Percentiles rank a stretch among this genome's conserved stretches.
Conservation (phyloP, 2,797 vertebrate genomes). For the Apodemus agrarius region DNA sequence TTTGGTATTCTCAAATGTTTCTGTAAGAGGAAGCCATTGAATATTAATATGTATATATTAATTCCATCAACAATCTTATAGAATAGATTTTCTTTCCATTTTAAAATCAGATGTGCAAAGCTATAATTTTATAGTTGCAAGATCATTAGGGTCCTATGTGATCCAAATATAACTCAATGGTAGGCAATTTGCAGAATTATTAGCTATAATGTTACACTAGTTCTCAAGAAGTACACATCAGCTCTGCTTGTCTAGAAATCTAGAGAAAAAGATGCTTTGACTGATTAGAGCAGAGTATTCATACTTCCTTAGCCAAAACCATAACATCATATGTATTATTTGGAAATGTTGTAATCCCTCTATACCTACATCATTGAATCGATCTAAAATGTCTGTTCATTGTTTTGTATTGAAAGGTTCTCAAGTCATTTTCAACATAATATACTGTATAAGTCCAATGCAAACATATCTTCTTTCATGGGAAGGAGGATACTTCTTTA, state of each 20-base stretch:
- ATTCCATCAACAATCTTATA: background rate
- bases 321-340: background rate
- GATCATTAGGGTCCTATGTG: background rate
- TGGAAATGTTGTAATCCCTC: background rate
- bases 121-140: background rate
- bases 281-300: background rate
- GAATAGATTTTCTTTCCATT: background rate
- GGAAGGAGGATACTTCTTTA: background rate
- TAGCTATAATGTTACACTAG: background rate
- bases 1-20: background rate
- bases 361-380: background rate
- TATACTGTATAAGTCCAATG: background rate
- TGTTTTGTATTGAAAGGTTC: background rate
- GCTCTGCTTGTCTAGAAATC: background rate
- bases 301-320: background rate
- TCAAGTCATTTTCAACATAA: background rate
- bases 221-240: background rate
- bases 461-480: background rate
- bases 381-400: background rate
- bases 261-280: background rate
- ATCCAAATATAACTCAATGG: background rate
- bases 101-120: background rate
- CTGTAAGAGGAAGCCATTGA: background rate
- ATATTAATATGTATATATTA: background rate
- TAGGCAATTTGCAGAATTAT: background rate